Evolutionary conservation across 2,797 vertebrate species (phyloP).

Genomic region (Malacoraja senta): DNA sequence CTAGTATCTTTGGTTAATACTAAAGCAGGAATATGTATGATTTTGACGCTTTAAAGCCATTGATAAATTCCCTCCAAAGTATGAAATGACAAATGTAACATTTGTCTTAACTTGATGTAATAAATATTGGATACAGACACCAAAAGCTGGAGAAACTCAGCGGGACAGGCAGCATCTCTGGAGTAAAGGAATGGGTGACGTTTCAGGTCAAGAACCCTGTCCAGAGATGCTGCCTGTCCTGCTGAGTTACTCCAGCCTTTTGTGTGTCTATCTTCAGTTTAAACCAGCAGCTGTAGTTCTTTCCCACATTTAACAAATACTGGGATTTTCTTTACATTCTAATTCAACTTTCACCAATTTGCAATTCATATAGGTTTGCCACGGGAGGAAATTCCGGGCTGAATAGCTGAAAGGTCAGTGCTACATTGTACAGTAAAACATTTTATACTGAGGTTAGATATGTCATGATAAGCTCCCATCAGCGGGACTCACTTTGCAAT

Average conservation of each 20-base stretch:
- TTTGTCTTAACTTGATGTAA: neutral
- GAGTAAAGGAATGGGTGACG: too few species aligned
- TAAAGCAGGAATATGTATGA: neutral
- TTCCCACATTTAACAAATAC: neutral
- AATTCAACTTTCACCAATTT: neutral
- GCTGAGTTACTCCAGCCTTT: too few species aligned
- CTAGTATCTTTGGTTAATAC: too few species aligned
- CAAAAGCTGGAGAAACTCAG: too few species aligned
- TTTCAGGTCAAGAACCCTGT: too few species aligned
- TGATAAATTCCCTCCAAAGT: neutral
- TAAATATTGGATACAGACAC: too few species aligned
- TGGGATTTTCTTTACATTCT: too few species aligned
- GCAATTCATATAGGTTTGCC: neutral
- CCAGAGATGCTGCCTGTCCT: too few species aligned
- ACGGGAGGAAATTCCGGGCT: neutral
- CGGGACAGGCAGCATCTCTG: too few species aligned
- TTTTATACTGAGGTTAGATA: neutral
- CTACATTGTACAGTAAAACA: conserved; percentile 15
- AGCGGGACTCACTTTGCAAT: neutral
- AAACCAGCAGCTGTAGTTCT: too few species aligned
- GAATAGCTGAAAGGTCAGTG: neutral
- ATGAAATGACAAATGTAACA: neutral
- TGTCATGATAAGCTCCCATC: neutral
- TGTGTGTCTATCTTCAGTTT: too few species aligned
- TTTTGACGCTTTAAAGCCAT: neutral